A percentile compares a stretch with the other conserved stretches of the same genome.
Conservation (phyloP, 2,113 vertebrate genomes). For the Thamnaconus septentrionalis region DNA sequence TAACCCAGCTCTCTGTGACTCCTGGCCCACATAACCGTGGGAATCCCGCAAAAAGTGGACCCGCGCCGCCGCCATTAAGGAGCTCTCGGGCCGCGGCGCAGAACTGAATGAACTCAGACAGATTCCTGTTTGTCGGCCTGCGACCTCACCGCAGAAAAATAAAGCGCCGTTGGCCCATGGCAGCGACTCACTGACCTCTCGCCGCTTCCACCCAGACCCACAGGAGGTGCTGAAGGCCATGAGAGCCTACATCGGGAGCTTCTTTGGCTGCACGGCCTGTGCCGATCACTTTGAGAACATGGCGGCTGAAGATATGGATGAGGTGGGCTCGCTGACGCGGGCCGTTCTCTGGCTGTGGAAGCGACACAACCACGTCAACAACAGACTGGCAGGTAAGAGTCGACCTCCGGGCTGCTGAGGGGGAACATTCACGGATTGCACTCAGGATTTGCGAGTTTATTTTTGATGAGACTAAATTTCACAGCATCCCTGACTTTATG, state of each 20-base stretch:
- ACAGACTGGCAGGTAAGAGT: slow-evolving; percentile 83
- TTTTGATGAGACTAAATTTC: too few relatives aligned
- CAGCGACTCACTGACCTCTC: not conserved
- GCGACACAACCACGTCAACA: slow-evolving; percentile 89
- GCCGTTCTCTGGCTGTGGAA: slow-evolving; percentile 89
- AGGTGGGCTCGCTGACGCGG: slow-evolving; percentile 44
- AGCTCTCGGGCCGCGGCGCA: not conserved
- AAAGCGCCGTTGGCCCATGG: not conserved
- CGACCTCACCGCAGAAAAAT: too few relatives aligned
- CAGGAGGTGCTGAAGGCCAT: slow-evolving; percentile 83
- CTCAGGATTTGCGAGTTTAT: too few relatives aligned
- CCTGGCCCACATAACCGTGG: slow-evolving; percentile 61
- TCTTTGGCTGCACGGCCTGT: slow-evolving; percentile 87
- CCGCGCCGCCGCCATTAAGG: slow-evolving; percentile 16
- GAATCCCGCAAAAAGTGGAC: slow-evolving; percentile 42
- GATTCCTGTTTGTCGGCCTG: not conserved
- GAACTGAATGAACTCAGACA: slow-evolving; percentile 7
- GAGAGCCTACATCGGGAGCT: slow-evolving; percentile 80
- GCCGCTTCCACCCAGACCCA: slow-evolving; percentile 55
- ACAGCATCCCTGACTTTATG: too few relatives aligned
- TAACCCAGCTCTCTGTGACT: slow-evolving; percentile 67
- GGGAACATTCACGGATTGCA: not conserved
- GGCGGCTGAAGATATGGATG: slow-evolving; percentile 76
- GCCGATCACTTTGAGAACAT: slow-evolving; percentile 88
- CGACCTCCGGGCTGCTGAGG: not conserved